Percentiles rank a stretch among this genome's conserved stretches.
Conservation (phyloP, 2,888 invertebrate species). For the Heliconius erato region DNA sequence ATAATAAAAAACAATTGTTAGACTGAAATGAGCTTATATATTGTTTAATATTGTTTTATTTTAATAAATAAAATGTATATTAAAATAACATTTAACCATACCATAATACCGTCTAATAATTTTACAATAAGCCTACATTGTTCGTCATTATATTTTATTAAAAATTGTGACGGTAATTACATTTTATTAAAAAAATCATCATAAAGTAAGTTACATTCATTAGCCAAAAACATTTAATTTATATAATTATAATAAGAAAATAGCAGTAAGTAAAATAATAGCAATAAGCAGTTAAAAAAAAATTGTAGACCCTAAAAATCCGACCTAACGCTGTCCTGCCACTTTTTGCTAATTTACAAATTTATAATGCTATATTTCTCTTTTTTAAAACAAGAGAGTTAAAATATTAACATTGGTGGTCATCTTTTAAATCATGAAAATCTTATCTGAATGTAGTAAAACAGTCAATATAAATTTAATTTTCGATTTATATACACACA, state of each 20-base stretch:
- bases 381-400: not conserved
- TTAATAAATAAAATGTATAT: too few relatives aligned
- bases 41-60: too few relatives aligned
- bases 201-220: not conserved
- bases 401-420: not conserved
- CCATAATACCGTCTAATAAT: too few relatives aligned
- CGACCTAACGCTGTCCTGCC: too few relatives aligned
- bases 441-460: not conserved
- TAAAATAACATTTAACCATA: too few relatives aligned
- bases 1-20: not conserved
- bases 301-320: too few relatives aligned
- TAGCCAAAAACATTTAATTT: not conserved
- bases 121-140: not conserved
- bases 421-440: not conserved
- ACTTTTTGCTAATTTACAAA: not conserved
- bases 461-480: not conserved
- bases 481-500: not conserved
- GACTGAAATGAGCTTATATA: too few relatives aligned
- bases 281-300: too few relatives aligned
- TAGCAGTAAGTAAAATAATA: not conserved
- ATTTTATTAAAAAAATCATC: not conserved
- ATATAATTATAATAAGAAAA: not conserved
- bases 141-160: not conserved
- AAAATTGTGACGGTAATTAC: not conserved
- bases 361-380: not conserved